phyloP scores from a whole-genome alignment of 2,888 invertebrate species.

The Alentia gelatinosa region DNA sequence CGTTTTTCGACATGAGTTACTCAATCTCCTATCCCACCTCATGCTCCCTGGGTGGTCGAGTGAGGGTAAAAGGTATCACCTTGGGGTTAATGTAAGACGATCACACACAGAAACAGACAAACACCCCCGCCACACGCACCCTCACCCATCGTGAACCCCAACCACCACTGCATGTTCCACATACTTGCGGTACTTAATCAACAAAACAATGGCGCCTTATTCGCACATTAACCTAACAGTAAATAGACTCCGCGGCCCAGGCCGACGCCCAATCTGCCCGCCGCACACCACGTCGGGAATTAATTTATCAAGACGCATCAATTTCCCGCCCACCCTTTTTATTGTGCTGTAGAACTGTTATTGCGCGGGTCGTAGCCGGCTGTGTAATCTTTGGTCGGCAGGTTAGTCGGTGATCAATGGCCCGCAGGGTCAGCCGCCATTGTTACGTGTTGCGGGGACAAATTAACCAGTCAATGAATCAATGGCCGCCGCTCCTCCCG shows the following conservation, averaged over 20 bases:
- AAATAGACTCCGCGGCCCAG: neutral
- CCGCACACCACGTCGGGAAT: conserved; percentile 20
- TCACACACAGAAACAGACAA: neutral
- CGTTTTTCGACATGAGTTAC: too few species aligned
- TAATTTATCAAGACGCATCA: conserved; percentile 31
- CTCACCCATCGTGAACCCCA: neutral
- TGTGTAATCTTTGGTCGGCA: neutral
- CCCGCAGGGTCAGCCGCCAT: conserved; percentile 6
- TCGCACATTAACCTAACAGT: neutral
- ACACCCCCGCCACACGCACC: neutral
- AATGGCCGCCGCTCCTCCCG: conserved; percentile 18
- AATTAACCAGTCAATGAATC: conserved; percentile 44
- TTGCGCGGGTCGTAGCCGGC: neutral
- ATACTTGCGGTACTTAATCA: neutral
- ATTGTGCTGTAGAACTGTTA: neutral
- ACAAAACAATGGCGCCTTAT: conserved; percentile 2
- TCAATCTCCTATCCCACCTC: too few species aligned
- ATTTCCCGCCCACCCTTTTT: conserved; percentile 19
- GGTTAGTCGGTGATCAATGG: conserved; percentile 35
- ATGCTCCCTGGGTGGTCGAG: too few species aligned
- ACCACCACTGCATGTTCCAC: neutral
- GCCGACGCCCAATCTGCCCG: neutral
- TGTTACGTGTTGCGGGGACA: conserved; percentile 44
- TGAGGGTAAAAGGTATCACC: too few species aligned
- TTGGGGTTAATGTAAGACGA: neutral